These are phyloP conservation scores for Pterocles gutturalis DNA, from an alignment of 2,113 vertebrate genomes.

Conservation along the genomic window DNA sequence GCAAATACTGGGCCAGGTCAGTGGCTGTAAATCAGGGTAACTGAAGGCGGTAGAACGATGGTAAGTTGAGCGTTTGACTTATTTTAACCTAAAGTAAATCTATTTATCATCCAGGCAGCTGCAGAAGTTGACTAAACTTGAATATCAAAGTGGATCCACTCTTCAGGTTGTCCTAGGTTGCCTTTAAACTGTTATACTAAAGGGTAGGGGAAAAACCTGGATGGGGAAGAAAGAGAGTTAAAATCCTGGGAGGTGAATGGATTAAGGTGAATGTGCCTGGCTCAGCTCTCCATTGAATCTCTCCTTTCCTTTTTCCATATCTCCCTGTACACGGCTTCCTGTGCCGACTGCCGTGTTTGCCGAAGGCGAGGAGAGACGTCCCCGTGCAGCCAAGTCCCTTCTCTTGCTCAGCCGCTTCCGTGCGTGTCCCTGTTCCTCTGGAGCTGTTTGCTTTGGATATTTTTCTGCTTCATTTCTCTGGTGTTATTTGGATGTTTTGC, in stretches of 20 bases:
- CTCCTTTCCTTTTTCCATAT: neutral
- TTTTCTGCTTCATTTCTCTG: neutral
- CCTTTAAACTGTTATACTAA: neutral
- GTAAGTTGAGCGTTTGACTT: neutral
- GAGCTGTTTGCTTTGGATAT: neutral
- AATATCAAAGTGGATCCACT: too few species aligned
- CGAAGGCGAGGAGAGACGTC: neutral
- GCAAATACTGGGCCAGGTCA: neutral
- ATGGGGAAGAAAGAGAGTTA: neutral
- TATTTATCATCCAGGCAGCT: neutral
- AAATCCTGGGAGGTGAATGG: neutral
- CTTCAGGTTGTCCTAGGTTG: neutral
- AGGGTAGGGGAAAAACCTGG: neutral
- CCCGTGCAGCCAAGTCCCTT: fast-evolving
- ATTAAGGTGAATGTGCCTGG: neutral
- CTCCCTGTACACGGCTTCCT: neutral
- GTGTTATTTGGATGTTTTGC: neutral
- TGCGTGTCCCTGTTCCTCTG: neutral
- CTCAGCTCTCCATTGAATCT: neutral
- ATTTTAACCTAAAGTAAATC: fast-evolving
- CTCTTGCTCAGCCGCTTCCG: neutral
- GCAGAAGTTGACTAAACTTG: neutral
- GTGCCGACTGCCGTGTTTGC: neutral
- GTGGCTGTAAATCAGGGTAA: neutral
- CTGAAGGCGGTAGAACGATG: neutral